Evolutionary conservation across 2,113 vertebrate genomes (phyloP).

Genomic region (western clawed frog (Xenopus tropicalis)): DNA sequence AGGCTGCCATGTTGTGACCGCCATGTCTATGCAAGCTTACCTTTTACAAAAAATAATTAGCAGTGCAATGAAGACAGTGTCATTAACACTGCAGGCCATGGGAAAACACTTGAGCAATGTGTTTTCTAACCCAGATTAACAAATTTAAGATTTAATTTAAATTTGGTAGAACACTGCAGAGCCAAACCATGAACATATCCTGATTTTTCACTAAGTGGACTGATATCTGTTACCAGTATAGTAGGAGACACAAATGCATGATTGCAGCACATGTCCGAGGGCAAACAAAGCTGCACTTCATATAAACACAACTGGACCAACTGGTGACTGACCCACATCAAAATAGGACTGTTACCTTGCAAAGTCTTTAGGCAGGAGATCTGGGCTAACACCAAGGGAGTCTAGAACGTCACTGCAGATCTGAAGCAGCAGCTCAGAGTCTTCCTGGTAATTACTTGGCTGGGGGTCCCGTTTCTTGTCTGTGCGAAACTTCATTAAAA

Average conservation of each 20-base stretch:
- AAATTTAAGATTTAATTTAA: no score
- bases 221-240: no score
- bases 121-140: no score
- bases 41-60: no score
- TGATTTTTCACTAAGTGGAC: no score
- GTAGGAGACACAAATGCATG: background rate
- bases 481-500: conserved; percentile 83
- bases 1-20: no score
- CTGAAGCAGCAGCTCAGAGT: conserved; percentile 69
- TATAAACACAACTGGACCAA: background rate
- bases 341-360: conserved; percentile 63
- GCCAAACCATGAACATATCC: no score
- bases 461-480: conserved; percentile 80
- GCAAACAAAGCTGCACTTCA: background rate
- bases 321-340: background rate
- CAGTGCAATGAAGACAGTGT: no score
- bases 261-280: background rate
- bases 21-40: no score
- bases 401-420: conserved; percentile 77
- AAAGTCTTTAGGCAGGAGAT: conserved; percentile 78
- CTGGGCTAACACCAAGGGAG: conserved; percentile 56
- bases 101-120: no score
- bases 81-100: background rate
- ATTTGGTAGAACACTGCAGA: no score
- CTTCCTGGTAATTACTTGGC: conserved; percentile 63